Evolutionary conservation across 2,797 vertebrate species (phyloP).

Genomic region (Onychomys leucogaster): DNA sequence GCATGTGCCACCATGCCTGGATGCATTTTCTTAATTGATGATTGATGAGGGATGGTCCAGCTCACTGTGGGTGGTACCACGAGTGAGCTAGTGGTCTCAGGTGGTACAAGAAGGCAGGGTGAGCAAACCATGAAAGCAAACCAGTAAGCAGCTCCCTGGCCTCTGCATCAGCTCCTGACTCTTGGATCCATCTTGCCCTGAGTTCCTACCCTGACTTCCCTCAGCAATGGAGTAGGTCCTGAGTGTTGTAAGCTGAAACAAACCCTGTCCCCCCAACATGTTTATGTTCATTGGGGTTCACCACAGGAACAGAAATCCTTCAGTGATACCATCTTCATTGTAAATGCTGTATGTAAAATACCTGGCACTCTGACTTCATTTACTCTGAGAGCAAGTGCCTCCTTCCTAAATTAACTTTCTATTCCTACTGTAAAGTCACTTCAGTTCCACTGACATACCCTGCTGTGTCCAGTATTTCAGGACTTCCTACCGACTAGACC

Average conservation of each 20-base stretch:
- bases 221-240: not conserved
- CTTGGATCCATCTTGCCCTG: too few species aligned
- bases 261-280: too few species aligned
- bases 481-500: slow-evolving; percentile 24
- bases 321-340: not conserved
- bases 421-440: slow-evolving; percentile 30
- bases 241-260: not conserved
- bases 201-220: too few species aligned
- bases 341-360: slow-evolving; percentile 15
- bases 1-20: too few species aligned
- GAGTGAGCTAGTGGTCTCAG: too few species aligned
- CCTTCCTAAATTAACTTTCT: slow-evolving; percentile 48
- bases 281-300: not conserved
- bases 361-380: not conserved
- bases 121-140: too few species aligned
- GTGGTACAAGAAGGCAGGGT: too few species aligned
- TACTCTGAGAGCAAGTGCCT: not conserved
- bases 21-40: too few species aligned
- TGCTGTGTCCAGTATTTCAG: slow-evolving; percentile 74
- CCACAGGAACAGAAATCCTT: not conserved
- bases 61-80: too few species aligned
- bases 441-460: slow-evolving; percentile 45
- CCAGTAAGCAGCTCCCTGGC: too few species aligned
- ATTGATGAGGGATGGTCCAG: too few species aligned
- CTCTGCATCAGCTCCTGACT: too few species aligned